These are phyloP conservation scores for Hirudo medicinalis DNA, from an alignment of 1,140 invertebrate genomes.

Conservation along the genomic window DNA sequence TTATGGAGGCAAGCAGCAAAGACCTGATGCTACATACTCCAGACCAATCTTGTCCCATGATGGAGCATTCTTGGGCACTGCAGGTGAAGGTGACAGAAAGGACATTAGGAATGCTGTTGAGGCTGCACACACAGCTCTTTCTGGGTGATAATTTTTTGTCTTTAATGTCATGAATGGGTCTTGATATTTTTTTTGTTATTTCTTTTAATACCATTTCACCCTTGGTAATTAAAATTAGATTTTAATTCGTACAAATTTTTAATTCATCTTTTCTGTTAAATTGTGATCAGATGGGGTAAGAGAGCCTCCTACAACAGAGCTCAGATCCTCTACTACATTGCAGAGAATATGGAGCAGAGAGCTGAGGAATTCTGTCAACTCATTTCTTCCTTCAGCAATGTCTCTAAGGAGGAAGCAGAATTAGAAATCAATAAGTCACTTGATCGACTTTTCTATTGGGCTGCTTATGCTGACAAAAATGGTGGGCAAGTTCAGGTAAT, in stretches of 20 bases:
- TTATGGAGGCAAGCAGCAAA: constrained; percentile 45
- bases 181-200: too few species aligned
- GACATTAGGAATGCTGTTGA: constrained; percentile 46
- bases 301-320: constrained; percentile 42
- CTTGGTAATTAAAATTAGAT: too few species aligned
- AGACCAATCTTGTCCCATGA: constrained; percentile 30
- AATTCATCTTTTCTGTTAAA: background rate
- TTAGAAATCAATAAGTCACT: constrained; percentile 40
- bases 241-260: background rate
- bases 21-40: constrained; percentile 43
- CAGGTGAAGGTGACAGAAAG: constrained; percentile 43
- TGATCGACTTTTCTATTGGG: constrained; percentile 43
- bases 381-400: constrained; percentile 33
- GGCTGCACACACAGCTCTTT: constrained; percentile 37
- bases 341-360: constrained; percentile 42
- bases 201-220: too few species aligned
- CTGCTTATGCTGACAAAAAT: constrained; percentile 43
- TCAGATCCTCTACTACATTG: constrained; percentile 45
- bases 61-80: constrained; percentile 36
- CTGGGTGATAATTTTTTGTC: constrained; percentile 29
- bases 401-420: constrained; percentile 28
- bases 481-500: constrained; percentile 40
- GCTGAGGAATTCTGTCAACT: constrained; percentile 34
- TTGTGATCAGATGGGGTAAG: constrained; percentile 40
- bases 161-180: too few species aligned